Base-by-base conservation (phyloP, 1,140 invertebrate species). In the Saccostrea glomerata region DNA sequence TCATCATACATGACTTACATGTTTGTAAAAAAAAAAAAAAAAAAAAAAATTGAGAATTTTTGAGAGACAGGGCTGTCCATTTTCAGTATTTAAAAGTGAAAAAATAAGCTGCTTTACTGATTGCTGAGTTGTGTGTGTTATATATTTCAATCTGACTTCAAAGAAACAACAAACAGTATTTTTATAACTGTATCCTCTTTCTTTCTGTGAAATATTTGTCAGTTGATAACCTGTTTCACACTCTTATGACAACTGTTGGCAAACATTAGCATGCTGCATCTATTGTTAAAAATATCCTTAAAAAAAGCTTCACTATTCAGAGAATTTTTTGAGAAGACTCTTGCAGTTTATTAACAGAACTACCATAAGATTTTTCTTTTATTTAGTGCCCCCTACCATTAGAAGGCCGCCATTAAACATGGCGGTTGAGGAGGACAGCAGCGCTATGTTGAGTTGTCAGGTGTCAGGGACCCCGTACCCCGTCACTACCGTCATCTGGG, bases 401-500 rank as follows among this genome's bases (percentile, higher is more conserved):
- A 93, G 92, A 25, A 92, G 93, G n/a, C 95, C 96, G 11, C 97
- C 97, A 6, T 93, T 95, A 85, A 95, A 96, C 17, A 87, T 96
- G 7, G 92, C 92, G 7, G 96, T 97, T 13, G 96, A 97, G 91
- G 97, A 98, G 93, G 97, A 97, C 40, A 96, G 97, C n/a, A 91
- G 94, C 1, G 96, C 96, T 0, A 95, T 95, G 0, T 94, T 98
- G n/a, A 95, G 93, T 5, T 98, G 97, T 93, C 94, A 96, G 17
- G 97, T 97, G 87, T 94, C 94, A 1, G 96, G 96, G 0, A 96
- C 96, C 87, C 95, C 96, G 47, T 96, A 96, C 82, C 96, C 97
- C 3, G 95, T 97, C 17, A 97, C 96, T 2, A 94, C 94, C 7
- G 95, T 97, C 0, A 95, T 95, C n/a, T 98, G 97, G 97, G 94